Percentiles rank a stretch among this genome's conserved stretches.
Conservation (phyloP, 2,797 vertebrate genomes). For the Scleropages formosus region DNA sequence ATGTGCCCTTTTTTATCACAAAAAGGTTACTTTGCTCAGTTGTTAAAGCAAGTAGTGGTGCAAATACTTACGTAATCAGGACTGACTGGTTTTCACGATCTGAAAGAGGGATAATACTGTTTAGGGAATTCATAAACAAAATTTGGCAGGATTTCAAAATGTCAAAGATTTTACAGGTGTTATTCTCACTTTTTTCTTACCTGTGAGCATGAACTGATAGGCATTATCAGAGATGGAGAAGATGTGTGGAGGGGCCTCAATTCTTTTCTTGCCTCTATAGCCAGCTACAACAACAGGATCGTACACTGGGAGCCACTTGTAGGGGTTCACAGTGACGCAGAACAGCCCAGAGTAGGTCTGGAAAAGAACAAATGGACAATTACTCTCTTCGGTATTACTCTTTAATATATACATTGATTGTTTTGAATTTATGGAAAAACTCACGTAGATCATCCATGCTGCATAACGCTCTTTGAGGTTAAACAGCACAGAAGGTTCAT, state of each 20-base stretch:
- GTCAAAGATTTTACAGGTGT: no score
- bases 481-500: slow-evolving; percentile 64
- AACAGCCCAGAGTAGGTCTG: slow-evolving; percentile 76
- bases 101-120: neutral
- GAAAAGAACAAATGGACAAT: slow-evolving; percentile 31
- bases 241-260: slow-evolving; percentile 70
- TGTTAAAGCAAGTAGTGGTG: neutral
- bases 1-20: no score
- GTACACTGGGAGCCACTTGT: slow-evolving; percentile 72
- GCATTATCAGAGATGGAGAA: slow-evolving; percentile 76
- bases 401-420: neutral
- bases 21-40: no score
- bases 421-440: slow-evolving; percentile 48
- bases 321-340: slow-evolving; percentile 72
- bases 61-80: slow-evolving; percentile 69
- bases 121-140: no score
- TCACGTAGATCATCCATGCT: slow-evolving; percentile 67
- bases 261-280: slow-evolving; percentile 68
- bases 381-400: neutral
- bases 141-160: no score
- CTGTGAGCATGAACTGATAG: slow-evolving; percentile 72
- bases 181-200: slow-evolving; percentile 37
- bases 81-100: slow-evolving; percentile 49
- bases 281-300: slow-evolving; percentile 60
- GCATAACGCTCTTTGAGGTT: slow-evolving; percentile 70